Percentiles rank a stretch among this genome's conserved stretches.
These are phyloP conservation scores for Aporophyla lueneburgensis DNA, from an alignment of 2,888 invertebrate species.

Conservation along the genomic window DNA sequence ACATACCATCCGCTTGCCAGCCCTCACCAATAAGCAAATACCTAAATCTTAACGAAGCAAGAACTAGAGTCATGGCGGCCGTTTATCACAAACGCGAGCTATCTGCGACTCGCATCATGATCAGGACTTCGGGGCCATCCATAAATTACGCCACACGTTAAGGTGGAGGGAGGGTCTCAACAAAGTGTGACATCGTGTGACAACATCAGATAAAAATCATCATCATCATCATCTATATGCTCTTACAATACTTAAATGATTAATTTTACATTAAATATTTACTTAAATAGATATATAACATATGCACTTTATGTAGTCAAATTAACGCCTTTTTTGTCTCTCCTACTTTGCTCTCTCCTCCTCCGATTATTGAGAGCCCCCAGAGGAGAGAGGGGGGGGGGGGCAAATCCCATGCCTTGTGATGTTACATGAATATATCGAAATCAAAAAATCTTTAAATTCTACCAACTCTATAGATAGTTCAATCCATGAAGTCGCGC, in stretches of 20 bases:
- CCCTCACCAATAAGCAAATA: slow-evolving; percentile 51
- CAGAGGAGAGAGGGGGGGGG: background rate
- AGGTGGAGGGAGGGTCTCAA: background rate
- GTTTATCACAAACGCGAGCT: slow-evolving; percentile 69
- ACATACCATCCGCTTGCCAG: slow-evolving; percentile 19
- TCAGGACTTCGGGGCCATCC: slow-evolving; percentile 37
- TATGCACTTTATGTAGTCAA: too few species aligned
- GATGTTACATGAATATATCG: background rate
- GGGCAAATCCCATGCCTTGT: background rate
- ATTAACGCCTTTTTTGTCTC: too few species aligned
- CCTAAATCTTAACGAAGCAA: slow-evolving; percentile 62
- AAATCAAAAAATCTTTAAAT: background rate
- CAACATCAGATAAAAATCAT: too few species aligned
- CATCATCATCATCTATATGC: too few species aligned
- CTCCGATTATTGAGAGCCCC: too few species aligned
- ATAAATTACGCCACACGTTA: background rate
- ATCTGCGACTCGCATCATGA: slow-evolving; percentile 70
- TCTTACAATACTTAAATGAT: too few species aligned
- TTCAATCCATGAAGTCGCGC: too few species aligned
- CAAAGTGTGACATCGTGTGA: background rate
- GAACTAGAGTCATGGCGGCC: slow-evolving; percentile 63
- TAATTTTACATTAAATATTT: too few species aligned
- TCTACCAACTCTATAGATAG: background rate
- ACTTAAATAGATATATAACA: too few species aligned
- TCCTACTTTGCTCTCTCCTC: too few species aligned